Evolutionary conservation across 2,113 vertebrate species (phyloP).

Genomic region (Oostethus manadensis): DNA sequence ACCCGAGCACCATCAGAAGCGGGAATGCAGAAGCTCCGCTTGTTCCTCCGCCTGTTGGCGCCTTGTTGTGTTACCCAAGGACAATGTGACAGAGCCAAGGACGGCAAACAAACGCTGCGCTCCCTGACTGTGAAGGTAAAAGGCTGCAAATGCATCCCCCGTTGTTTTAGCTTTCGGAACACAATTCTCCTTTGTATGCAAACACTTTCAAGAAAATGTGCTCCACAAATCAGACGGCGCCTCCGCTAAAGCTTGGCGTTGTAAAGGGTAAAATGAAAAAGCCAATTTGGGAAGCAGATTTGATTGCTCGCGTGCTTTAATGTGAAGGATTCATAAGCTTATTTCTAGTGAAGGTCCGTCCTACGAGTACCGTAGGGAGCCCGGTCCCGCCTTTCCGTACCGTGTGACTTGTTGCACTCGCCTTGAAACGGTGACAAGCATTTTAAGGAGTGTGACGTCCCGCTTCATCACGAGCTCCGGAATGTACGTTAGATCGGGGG

Average conservation of each 20-base stretch:
- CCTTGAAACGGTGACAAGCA: slow-evolving; percentile 36
- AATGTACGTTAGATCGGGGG: slow-evolving; percentile 31
- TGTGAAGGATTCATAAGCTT: slow-evolving; percentile 39
- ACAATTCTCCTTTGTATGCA: slow-evolving; percentile 5
- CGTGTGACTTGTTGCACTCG: slow-evolving; percentile 36
- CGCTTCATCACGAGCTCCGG: slow-evolving; percentile 18
- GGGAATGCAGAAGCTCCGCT: not conserved
- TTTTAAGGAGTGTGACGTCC: slow-evolving; percentile 42
- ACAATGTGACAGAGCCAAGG: slow-evolving; percentile 4
- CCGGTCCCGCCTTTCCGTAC: slow-evolving; percentile 43
- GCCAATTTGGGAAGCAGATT: slow-evolving; percentile 31
- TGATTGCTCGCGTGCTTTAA: slow-evolving; percentile 34
- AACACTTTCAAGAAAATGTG: slow-evolving; percentile 23
- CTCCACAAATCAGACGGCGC: slow-evolving; percentile 16
- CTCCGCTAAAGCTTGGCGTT: slow-evolving; percentile 12
- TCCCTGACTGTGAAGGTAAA: slow-evolving; percentile 5
- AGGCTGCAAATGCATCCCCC: not conserved
- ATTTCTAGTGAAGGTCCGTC: slow-evolving; percentile 49
- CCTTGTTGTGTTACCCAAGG: slow-evolving; percentile 5
- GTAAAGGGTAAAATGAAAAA: slow-evolving; percentile 33
- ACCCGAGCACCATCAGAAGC: too few relatives aligned
- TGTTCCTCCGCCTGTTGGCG: too few relatives aligned
- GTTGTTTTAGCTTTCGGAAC: slow-evolving; percentile 19
- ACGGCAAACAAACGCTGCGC: not conserved
- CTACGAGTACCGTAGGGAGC: slow-evolving; percentile 51